Conservation (phyloP, 2,888 invertebrate genomes). For the Timandra comae region DNA sequence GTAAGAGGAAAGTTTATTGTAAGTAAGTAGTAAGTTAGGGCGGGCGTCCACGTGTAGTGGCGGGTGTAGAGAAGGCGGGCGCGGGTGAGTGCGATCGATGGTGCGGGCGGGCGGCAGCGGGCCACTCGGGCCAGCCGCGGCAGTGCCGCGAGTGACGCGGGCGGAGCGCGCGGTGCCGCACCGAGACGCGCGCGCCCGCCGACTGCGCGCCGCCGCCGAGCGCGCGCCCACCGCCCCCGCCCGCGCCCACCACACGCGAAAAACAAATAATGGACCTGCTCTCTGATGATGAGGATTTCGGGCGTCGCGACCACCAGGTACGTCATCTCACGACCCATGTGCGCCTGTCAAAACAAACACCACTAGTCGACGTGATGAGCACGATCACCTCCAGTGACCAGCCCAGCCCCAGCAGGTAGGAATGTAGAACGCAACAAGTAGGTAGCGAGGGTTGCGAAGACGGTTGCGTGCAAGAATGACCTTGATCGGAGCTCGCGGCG, state of each 20-base stretch:
- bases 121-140: conserved; percentile 36
- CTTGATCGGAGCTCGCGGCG: conserved; percentile 49
- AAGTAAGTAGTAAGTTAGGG: conserved; percentile 24
- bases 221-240: conserved; percentile 46
- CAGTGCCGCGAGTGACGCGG: conserved; percentile 70
- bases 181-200: conserved; percentile 58
- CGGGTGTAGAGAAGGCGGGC: conserved; percentile 32
- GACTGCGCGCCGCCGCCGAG: conserved; percentile 54
- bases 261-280: conserved; percentile 69
- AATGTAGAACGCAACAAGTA: conserved; percentile 61
- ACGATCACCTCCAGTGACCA: conserved; percentile 25
- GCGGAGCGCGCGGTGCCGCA: conserved; percentile 68
- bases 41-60: conserved; percentile 44
- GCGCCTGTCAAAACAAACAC: conserved; percentile 15
- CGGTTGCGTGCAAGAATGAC: conserved; percentile 58
- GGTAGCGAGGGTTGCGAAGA: conserved; percentile 30
- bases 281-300: conserved; percentile 70
- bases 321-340: conserved; percentile 19
- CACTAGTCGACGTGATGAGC: conserved; percentile 15
- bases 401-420: conserved; percentile 10
- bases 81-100: conserved; percentile 50
- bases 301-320: conserved; percentile 70
- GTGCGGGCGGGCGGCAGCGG: conserved; percentile 46
- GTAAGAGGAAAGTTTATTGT: conserved; percentile 7
- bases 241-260: conserved; percentile 30